Conservation (phyloP, 37 sponge, comb jelly and placozoan species). For the Axinella damicornis region DNA sequence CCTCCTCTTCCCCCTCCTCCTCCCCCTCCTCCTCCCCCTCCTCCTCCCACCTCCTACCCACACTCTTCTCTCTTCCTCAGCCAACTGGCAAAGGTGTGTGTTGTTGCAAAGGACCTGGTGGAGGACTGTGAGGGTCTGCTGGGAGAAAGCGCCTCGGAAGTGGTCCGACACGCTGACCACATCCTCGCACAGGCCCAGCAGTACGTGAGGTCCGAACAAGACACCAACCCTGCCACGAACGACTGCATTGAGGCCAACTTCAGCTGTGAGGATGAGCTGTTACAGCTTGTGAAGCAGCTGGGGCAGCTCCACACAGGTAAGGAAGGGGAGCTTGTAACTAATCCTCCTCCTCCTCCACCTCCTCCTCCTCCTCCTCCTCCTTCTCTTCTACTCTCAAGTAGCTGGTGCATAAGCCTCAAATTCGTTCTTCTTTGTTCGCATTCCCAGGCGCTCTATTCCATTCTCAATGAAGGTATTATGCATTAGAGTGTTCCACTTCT, state of each 20-base stretch:
- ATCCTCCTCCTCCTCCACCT: not conserved
- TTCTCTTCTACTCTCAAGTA: too few relatives aligned
- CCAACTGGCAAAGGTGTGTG: slow-evolving; percentile 42
- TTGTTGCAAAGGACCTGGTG: slow-evolving; percentile 23
- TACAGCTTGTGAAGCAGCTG: not conserved
- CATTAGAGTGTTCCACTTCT: too few relatives aligned
- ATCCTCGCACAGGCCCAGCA: slow-evolving; percentile 17
- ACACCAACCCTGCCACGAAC: slow-evolving; percentile 11
- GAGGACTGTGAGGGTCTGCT: slow-evolving; percentile 27
- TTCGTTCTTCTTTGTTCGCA: too few relatives aligned
- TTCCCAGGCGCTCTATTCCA: not conserved
- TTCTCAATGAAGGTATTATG: too few relatives aligned
- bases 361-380: not conserved
- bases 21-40: too few relatives aligned
- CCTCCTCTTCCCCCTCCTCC: not conserved
- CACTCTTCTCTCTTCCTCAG: not conserved
- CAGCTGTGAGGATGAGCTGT: not conserved
- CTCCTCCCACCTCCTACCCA: too few relatives aligned
- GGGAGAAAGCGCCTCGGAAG: not conserved
- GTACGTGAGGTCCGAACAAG: slow-evolving; percentile 12
- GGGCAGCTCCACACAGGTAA: slow-evolving; percentile 14
- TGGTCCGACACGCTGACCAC: not conserved
- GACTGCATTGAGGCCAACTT: slow-evolving; percentile 12
- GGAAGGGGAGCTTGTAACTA: not conserved
- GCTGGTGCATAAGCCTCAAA: too few relatives aligned